phyloP scores from a whole-genome alignment of 2,888 invertebrate genomes.

The Galerucella calmariensis region DNA sequence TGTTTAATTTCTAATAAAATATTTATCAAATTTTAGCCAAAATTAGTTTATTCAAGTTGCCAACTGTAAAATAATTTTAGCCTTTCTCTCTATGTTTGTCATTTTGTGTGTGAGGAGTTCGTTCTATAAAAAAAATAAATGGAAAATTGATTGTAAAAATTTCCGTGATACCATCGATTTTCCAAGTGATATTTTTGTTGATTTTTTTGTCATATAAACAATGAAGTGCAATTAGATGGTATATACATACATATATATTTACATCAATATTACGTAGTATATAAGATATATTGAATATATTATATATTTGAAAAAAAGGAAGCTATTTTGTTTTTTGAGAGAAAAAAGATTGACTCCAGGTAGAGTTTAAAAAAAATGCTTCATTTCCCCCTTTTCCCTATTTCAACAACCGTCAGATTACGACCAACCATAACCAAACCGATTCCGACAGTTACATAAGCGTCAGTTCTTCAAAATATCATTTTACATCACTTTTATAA shows the following conservation, averaged over 20 bases:
- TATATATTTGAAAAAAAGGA: constrained; percentile 67
- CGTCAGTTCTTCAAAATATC: constrained; percentile 33
- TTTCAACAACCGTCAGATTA: constrained; percentile 65
- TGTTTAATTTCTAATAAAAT: no score
- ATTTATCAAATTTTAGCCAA: no score
- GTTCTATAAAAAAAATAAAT: constrained; percentile 22
- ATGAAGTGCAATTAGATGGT: constrained; percentile 74
- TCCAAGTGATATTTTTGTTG: constrained; percentile 53
- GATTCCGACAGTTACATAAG: constrained; percentile 69
- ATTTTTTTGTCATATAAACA: constrained; percentile 66
- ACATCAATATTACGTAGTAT: constrained; percentile 68
- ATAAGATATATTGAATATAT: constrained; percentile 67
- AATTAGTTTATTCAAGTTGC: no score
- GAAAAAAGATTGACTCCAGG: constrained; percentile 73
- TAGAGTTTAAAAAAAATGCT: constrained; percentile 64
- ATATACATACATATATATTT: constrained; percentile 70
- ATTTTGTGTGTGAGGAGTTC: constrained; percentile 4
- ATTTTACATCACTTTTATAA: constrained; percentile 19
- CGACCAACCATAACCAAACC: constrained; percentile 67
- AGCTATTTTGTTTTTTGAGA: constrained; percentile 72
- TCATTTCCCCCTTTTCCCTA: constrained; percentile 56
- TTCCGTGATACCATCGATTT: constrained; percentile 48
- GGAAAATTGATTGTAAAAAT: constrained; percentile 50
- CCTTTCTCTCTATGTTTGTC: not conserved
- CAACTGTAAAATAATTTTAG: no score